phyloP scores from a whole-genome alignment of 2,888 invertebrate genomes.

The Minunthozetes semirufus region DNA sequence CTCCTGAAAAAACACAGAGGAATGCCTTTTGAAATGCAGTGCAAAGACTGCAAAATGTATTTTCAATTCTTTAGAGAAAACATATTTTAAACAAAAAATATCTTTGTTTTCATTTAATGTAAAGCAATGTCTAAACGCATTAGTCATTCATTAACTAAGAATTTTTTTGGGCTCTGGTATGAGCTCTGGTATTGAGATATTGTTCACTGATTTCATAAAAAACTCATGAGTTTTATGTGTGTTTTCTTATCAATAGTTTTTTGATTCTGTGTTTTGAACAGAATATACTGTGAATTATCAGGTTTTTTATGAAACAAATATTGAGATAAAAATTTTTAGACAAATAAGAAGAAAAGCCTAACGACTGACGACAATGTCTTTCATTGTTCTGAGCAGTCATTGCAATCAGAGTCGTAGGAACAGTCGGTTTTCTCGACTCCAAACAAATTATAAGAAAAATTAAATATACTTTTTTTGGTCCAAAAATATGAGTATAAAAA shows the following conservation, averaged over 20 bases:
- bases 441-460: not conserved
- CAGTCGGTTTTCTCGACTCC: not conserved
- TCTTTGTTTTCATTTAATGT: not conserved
- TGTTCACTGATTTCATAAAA: not conserved
- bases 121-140: not conserved
- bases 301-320: constrained; percentile 13
- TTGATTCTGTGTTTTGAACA: not conserved
- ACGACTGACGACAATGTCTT: not conserved
- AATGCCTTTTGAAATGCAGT: not conserved
- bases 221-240: not conserved
- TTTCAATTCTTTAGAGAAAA: too few species aligned
- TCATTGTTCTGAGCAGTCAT: not conserved
- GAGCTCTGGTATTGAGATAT: not conserved
- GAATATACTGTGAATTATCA: constrained; percentile 1
- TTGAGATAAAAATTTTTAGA: not conserved
- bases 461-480: not conserved
- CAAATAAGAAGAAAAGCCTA: not conserved
- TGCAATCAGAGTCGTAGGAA: too few species aligned
- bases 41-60: not conserved
- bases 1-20: not conserved
- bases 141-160: not conserved
- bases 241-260: not conserved
- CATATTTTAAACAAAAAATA: not conserved
- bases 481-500: not conserved
- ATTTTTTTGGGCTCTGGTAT: not conserved